Percentiles rank a stretch among this genome's conserved stretches.
phyloP scores from a whole-genome alignment of 2,797 vertebrate species.

The Balearica regulorum region DNA sequence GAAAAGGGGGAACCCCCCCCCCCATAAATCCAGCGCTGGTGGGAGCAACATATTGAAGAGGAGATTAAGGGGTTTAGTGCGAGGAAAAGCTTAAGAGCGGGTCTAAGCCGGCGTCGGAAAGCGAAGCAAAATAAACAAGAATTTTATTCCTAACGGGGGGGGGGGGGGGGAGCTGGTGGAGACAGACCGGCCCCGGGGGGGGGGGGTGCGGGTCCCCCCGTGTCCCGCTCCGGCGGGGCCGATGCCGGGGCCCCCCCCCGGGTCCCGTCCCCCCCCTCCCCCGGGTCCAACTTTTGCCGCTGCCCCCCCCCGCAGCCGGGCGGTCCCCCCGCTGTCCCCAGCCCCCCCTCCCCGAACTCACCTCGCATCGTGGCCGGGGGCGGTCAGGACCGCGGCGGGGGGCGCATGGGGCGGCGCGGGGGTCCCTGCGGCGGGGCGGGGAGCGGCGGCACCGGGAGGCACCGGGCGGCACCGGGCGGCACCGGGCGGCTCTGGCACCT shows the following conservation, averaged over 20 bases:
- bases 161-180: background rate
- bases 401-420: conserved; percentile 10
- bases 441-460: background rate
- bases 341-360: background rate
- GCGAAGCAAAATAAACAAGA: conserved; percentile 48
- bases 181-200: background rate
- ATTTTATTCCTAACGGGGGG: background rate
- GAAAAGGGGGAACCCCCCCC: background rate
- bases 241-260: background rate
- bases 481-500: conserved; percentile 23
- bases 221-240: background rate
- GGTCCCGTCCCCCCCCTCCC: background rate
- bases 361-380: conserved; percentile 42
- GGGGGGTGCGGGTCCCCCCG: background rate
- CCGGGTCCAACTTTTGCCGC: background rate
- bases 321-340: background rate
- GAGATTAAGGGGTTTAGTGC: conserved; percentile 52
- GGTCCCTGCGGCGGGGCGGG: background rate
- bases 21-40: conserved; percentile 12
- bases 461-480: background rate
- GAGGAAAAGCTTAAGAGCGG: conserved; percentile 37
- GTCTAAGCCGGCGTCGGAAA: conserved; percentile 35
- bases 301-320: background rate
- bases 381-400: background rate
- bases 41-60: conserved; percentile 46